These are phyloP conservation scores for Tenualosa thibaudeaui DNA, from an alignment of 2,797 vertebrate genomes.

Conservation along the genomic window DNA sequence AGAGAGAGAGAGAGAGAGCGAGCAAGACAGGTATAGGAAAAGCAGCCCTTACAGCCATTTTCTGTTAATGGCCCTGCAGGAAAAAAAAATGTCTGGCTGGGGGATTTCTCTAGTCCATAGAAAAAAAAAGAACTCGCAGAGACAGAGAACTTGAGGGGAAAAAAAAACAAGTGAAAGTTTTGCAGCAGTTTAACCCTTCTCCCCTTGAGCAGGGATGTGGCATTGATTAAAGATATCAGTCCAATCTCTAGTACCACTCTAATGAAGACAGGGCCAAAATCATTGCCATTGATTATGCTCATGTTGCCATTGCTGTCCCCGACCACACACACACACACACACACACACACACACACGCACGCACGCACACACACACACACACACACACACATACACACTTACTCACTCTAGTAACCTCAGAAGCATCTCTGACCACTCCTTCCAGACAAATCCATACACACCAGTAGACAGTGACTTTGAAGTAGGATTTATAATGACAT, in stretches of 20 bases:
- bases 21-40: background rate
- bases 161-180: conserved; percentile 72
- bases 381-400: background rate
- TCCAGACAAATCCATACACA: background rate
- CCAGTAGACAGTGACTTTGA: background rate
- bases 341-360: background rate
- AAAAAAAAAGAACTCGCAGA: background rate
- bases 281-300: conserved; percentile 90
- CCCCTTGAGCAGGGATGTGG: conserved; percentile 66
- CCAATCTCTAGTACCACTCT: conserved; percentile 96
- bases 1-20: conserved; percentile 5
- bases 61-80: background rate
- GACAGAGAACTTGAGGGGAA: background rate
- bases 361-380: background rate
- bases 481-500: background rate
- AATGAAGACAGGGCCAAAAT: conserved; percentile 94
- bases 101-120: background rate
- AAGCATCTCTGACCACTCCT: background rate
- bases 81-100: background rate
- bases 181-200: conserved; percentile 64
- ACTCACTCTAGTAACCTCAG: background rate
- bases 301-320: conserved; percentile 75
- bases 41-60: background rate
- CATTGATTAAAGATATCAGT: conserved; percentile 92
- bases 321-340: conserved; percentile 16